phyloP scores from a whole-genome alignment of 2,113 vertebrate species.

The Hippocampus abdominalis region DNA sequence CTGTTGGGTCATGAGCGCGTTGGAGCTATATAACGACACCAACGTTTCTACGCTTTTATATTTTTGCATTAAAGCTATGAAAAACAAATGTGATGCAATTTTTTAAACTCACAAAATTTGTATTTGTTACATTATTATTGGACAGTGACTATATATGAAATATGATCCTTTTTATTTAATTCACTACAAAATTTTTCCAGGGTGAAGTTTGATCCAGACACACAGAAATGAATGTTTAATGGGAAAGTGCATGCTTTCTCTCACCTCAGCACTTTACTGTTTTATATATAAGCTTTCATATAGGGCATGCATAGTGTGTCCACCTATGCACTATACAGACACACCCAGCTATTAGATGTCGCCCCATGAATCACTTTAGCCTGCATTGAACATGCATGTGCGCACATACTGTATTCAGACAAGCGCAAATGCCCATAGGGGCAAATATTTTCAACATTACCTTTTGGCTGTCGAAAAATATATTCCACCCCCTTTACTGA shows the following conservation, averaged over 20 bases:
- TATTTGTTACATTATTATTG: neutral
- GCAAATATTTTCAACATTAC: constrained; percentile 11
- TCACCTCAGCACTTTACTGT: constrained; percentile 8
- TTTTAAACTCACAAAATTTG: no score
- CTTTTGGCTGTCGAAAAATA: constrained; percentile 27
- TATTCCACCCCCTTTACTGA: constrained; percentile 19
- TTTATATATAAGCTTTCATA: constrained; percentile 12
- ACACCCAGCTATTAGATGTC: constrained; percentile 10
- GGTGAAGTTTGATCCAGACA: neutral
- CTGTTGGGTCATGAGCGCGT: no score
- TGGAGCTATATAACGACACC: no score
- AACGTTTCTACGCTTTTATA: no score
- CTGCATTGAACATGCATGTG: constrained; percentile 1
- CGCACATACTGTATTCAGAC: neutral
- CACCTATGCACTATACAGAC: neutral
- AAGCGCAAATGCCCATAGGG: constrained; percentile 11
- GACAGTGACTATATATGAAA: neutral
- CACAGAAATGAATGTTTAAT: constrained; percentile 45
- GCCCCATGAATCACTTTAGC: constrained; percentile 7
- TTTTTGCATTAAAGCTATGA: no score
- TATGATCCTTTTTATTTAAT: neutral
- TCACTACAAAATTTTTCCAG: neutral
- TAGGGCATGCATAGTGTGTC: neutral
- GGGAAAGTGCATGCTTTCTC: constrained; percentile 12
- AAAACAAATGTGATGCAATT: no score